Conservation (phyloP, 2,113 vertebrate species). For the Nycticorax nycticorax region DNA sequence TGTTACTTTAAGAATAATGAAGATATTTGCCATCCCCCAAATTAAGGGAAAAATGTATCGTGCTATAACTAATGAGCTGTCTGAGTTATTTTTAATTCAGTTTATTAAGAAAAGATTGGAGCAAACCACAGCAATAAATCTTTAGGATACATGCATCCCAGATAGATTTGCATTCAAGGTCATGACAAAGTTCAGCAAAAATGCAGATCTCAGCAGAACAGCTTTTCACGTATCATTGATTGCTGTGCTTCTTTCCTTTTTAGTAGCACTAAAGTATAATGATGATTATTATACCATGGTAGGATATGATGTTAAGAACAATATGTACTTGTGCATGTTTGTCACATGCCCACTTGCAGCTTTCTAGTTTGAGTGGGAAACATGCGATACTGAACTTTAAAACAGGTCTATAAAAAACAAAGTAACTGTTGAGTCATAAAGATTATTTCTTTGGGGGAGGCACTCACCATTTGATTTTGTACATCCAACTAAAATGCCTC, state of each 20-base stretch:
- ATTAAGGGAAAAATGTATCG: background rate
- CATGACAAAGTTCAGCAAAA: slow-evolving; percentile 34
- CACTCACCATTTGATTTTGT: background rate
- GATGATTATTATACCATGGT: background rate
- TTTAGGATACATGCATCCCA: background rate
- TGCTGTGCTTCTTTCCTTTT: background rate
- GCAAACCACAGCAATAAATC: slow-evolving; percentile 48
- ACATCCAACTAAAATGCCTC: background rate
- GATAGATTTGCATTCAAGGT: slow-evolving; percentile 49
- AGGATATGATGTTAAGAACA: background rate
- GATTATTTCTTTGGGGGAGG: background rate
- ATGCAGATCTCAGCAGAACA: background rate
- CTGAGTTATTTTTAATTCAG: slow-evolving; percentile 47
- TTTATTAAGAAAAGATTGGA: slow-evolving; percentile 50
- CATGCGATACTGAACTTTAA: background rate
- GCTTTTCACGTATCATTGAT: background rate
- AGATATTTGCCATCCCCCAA: background rate
- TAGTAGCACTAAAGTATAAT: background rate
- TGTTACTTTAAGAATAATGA: slow-evolving; percentile 22
- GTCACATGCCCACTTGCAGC: background rate
- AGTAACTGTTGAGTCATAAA: background rate
- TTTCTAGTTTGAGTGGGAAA: background rate
- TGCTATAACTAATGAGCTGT: slow-evolving; percentile 44
- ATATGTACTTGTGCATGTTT: background rate
- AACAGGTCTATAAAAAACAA: background rate